Percentiles rank a stretch among this genome's conserved stretches.
phyloP scores from a whole-genome alignment of 1,140 invertebrate genomes.

The Bombus picipes region DNA sequence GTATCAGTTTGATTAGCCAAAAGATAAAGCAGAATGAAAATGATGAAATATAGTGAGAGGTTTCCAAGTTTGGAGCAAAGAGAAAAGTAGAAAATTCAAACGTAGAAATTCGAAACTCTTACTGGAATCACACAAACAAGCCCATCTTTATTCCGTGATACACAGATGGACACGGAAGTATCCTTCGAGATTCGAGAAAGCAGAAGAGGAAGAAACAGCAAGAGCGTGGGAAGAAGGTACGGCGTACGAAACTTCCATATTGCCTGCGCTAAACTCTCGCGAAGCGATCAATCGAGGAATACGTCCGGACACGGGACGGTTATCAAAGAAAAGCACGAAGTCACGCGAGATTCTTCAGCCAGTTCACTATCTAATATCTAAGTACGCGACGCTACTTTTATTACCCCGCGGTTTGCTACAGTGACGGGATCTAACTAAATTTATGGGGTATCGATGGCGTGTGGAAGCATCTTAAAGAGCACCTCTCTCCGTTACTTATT shows the following conservation, averaged over 20 bases:
- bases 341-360: conserved; percentile 49
- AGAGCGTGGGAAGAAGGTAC: no score
- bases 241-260: conserved; percentile 57
- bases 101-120: background rate
- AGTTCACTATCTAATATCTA: conserved; percentile 57
- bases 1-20: background rate
- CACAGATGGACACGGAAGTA: conserved; percentile 32
- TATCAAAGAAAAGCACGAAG: conserved; percentile 59
- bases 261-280: conserved; percentile 52
- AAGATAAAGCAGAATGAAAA: background rate
- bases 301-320: conserved; percentile 39
- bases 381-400: conserved; percentile 53
- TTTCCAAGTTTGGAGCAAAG: background rate
- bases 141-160: background rate
- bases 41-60: no score
- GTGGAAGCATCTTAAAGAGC: conserved; percentile 18
- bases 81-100: background rate
- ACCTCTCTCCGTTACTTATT: background rate
- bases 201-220: background rate
- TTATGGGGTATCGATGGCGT: conserved; percentile 55
- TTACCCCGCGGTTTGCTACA: background rate
- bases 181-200: conserved; percentile 21
- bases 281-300: conserved; percentile 61
- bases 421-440: conserved; percentile 60
- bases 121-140: background rate